Conservation (phyloP, 2,888 invertebrate genomes). For the Notocelia uddmanniana region DNA sequence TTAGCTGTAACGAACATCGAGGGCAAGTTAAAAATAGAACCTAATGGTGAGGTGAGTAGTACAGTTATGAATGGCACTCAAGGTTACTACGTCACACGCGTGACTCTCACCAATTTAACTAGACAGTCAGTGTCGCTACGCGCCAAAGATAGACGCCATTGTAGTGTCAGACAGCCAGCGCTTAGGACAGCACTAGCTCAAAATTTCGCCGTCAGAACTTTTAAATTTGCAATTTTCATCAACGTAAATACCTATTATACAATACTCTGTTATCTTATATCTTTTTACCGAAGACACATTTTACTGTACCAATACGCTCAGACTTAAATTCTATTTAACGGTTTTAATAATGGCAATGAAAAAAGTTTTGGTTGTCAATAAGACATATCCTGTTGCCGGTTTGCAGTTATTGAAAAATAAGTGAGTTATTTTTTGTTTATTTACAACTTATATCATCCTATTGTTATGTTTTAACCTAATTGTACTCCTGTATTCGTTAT, state of each 20-base stretch:
- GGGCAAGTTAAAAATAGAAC: too few species aligned
- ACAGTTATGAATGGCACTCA: neutral
- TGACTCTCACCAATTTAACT: neutral
- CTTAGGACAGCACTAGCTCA: too few species aligned
- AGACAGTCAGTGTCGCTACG: neutral
- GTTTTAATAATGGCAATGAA: conserved; percentile 63
- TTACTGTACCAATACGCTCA: neutral
- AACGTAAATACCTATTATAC: neutral
- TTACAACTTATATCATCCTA: neutral
- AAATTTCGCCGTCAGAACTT: neutral
- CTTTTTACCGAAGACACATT: neutral
- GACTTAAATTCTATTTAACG: too few species aligned
- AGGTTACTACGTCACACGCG: neutral
- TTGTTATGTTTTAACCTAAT: neutral
- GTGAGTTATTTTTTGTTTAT: conserved; percentile 61
- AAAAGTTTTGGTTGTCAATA: conserved; percentile 70
- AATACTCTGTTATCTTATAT: neutral
- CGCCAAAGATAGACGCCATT: neutral
- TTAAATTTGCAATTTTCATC: conserved; percentile 5
- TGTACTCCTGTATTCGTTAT: neutral
- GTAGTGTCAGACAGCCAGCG: neutral
- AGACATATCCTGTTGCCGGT: conserved; percentile 67
- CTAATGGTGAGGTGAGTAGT: neutral
- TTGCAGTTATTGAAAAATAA: conserved; percentile 68
- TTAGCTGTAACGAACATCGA: too few species aligned